Evolutionary conservation across 1,140 invertebrate species (phyloP), one percentile per base, ranked within the genome.

Genomic region (Pseudomyrmex dendroicus): DNA sequence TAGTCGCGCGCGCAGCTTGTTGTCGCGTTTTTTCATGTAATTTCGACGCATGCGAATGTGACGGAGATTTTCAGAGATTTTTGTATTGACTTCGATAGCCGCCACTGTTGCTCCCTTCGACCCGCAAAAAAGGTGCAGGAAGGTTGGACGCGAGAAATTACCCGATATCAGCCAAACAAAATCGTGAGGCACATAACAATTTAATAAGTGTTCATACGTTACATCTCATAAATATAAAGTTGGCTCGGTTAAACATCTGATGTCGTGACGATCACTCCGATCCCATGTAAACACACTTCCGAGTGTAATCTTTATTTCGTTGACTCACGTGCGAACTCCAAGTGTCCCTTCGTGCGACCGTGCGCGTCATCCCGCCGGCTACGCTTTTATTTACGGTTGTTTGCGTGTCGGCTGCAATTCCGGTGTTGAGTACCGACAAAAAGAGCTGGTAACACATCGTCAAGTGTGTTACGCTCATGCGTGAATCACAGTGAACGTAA

Each of bases 311-410:
- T 78, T 80, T 57, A 84, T 57, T 83, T 77, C 54, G 70, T 84
- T 70, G 57, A 77, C 59, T 63, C 59, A 70, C 44, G 73, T 77
- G 13, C 22, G 35, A 86, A 84, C 84, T 56, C 22, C 63, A 15
- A 77, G 22, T 15, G 52, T 46, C 73, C 22, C 63, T 4, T 15
- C 64, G 35, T 9, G 3, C 12, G 48, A 8, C 46, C 50, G 10
- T 12, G 59, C 52, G 64, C 59, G n/a, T 35, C 56, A 48, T 17
- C 35, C 54, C 83, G 48, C 22, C 44, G 59, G 64, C 48, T 15
- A 0, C n/a, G 48, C 15, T 72, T 84, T 80, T 87, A 87, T 87
- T 86, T 84, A 86, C 63, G 59, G 83, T 61, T 73, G 73, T 86
- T 84, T 84, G 70, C 82, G 48, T 73, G 54, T 67, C 63, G 63